Base-by-base conservation (phyloP, 2,888 invertebrate genomes). In the Leptinotarsa rubiginosa region DNA sequence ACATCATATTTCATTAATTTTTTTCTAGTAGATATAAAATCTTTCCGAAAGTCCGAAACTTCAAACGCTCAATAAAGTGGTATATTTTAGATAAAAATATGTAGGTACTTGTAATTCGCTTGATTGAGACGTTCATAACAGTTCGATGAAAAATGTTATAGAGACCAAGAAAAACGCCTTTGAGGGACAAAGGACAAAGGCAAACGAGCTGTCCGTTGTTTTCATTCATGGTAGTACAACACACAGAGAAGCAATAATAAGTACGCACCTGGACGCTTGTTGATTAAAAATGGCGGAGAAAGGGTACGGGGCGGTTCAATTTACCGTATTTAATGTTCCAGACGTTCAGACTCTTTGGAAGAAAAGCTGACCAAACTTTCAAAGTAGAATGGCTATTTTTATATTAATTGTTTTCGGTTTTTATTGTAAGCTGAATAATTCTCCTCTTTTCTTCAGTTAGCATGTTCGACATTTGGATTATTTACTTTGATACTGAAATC, bases 251-350 rank as follows among this genome's bases (percentile, higher is more conserved):
- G 74, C 67, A 69, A 72, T 75, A 79, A 76, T 76, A 75, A 77
- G 72, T 73, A 75, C 77, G 76, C 82, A 82, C 82, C 81, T 82
- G 82, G 82, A 80, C 80, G 77, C 75, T 73, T 76, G 76, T 78
- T 78, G 74, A 77, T 78, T 76, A 72, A 80, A 78, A 80, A 80
- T 80, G 80, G 81, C 79, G 77, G 73, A 70, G 59, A 79, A 80
- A 78, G 79, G 81, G 78, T 79, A 74, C 73, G 75, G 68, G 65
- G 65, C 56, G 70, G 74, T 72, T 78, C 70, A 78, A 78, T 78
- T 78, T 73, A 78, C 73, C 66, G 76, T 75, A 52, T 56, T 69
- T 72, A 75, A 75, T 67, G 62, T 49, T 64, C 41, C 31, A 56
- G 54, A 54, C 52, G 68, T 7, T 52, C 22, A 54, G 56, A 59